Percentiles rank a stretch among this genome's conserved stretches.
phyloP scores from a whole-genome alignment of 2,113 vertebrate genomes.

The Tamias sibiricus region DNA sequence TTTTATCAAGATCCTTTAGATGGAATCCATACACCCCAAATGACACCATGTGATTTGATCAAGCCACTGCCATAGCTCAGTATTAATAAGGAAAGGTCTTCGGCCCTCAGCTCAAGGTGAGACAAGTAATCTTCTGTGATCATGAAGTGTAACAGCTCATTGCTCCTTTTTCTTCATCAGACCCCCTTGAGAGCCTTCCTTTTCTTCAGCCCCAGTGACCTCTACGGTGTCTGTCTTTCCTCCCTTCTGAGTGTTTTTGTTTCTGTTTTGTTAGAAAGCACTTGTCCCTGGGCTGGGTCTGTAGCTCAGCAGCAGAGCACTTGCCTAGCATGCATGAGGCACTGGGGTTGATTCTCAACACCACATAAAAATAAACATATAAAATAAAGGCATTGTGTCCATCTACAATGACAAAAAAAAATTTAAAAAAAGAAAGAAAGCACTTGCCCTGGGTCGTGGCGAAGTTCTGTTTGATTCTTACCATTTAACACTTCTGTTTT shows the following conservation, averaged over 20 bases:
- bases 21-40: not conserved
- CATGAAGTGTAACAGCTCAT: not conserved
- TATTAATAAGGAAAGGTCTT: not conserved
- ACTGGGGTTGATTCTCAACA: no score
- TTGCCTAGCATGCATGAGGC: no score
- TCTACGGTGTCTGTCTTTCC: not conserved
- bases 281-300: no score
- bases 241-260: not conserved
- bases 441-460: no score
- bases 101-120: not conserved
- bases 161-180: not conserved
- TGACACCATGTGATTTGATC: not conserved
- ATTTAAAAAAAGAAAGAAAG: no score
- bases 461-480: slow-evolving; percentile 14
- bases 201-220: not conserved
- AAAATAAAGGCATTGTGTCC: no score
- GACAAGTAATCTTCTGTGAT: not conserved
- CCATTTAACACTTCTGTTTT: not conserved
- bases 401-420: no score
- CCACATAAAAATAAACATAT: no score
- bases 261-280: slow-evolving; percentile 45
- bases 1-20: slow-evolving; percentile 20
- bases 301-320: no score
- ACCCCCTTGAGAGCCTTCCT: not conserved
- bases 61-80: not conserved